Evolutionary conservation across 1,140 invertebrate species (phyloP), one percentile per base, ranked within the genome.

Genomic region (Apis cerana): DNA sequence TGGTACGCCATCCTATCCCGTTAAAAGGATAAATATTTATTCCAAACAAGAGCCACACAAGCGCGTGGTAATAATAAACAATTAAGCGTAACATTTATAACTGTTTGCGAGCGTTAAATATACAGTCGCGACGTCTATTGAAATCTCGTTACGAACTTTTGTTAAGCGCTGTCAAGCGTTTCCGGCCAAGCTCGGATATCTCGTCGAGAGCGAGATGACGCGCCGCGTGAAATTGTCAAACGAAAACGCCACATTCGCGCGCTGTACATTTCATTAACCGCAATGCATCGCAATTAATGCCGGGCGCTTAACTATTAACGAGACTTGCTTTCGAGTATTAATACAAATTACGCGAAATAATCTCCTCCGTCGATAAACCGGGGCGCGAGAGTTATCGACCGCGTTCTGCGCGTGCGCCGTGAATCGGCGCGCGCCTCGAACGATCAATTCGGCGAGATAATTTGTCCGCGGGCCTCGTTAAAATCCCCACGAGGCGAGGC

Each of bases 301-400:
- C 43, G 48, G 15, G 1, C 52, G 80, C 56, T 76, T 54, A 82
- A 82, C 80, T 82, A 82, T 76, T 68, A 82, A 82, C 64, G 80
- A 76, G 74, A 48, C 19, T 7, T n/a, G 43, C 64, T 76, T 58
- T 68, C 64, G 80, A 65, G 64, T 82, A 82, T 82, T 76, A 76
- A 82, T 69, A 69, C 80, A 76, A 82, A 82, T 82, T 68, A 82
- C 43, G 64, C 10, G 64, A 61, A 50, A 76, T 74, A 82, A 82
- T 82, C 50, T 76, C 52, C 74, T 2, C n/a, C 43, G 23, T 59
- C 72, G 56, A 76, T 67, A 33, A 69, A 68, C 64, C 17, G 72
- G 76, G 56, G 43, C 48, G 23, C 15, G 23, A 33, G 33, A 33
- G 48, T 23, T 48, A 54, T 50, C 15, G 43, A 62, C 15, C n/a